Evolutionary conservation across 2,888 invertebrate species (phyloP), one percentile per base, ranked within the genome.

Genomic region (Serrognathus titanus): DNA sequence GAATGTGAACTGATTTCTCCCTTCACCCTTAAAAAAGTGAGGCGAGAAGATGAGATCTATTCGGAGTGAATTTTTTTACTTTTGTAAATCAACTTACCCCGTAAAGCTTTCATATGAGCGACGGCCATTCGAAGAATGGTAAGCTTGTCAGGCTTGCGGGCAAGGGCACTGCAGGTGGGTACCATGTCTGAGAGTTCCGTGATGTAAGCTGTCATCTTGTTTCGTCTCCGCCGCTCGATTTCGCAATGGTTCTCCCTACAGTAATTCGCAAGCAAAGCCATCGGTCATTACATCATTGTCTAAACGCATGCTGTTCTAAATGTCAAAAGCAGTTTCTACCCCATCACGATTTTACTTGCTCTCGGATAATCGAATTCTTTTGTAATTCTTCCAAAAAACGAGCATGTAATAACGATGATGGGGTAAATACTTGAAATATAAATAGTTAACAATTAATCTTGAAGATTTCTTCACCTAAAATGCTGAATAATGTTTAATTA

Each of bases 131-230:
- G 87, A 61, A 99, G 85, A 77, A 99, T 98, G 69, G 98, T 99
- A 63, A 99, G 86, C 80, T 99, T 99, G 83, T 99, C 99, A 50
- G 98, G 98, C 79, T 99, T 99, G 66, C 98, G 86, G 54, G 98
- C 98, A 67, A 98, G 84, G 48, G 97, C 96, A 74, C 94, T 95
- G 82, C 97, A 97, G 71, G 98, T 97, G 72, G 98, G 98, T 74
- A 98, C 97, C 98, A 99, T 98, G 81, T 98, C 98, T 66, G 97
- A 97, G 70, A 99, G 84, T 82, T 99, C 98, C 74, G 97, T 97
- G 79, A 99, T 98, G 82, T 99, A 99, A 67, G 97, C 95, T 70
- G 98, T 97, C 99, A 99, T 99, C 89, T 99, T 99, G 85, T 98
- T 98, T 69, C 99, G 87, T 69, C 99, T 85, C 69, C 98, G 87